Percentiles rank a stretch among this genome's conserved stretches.
These are phyloP conservation scores for Latrodectus elegans DNA, from an alignment of 2,888 invertebrate species.

Conservation along the genomic window DNA sequence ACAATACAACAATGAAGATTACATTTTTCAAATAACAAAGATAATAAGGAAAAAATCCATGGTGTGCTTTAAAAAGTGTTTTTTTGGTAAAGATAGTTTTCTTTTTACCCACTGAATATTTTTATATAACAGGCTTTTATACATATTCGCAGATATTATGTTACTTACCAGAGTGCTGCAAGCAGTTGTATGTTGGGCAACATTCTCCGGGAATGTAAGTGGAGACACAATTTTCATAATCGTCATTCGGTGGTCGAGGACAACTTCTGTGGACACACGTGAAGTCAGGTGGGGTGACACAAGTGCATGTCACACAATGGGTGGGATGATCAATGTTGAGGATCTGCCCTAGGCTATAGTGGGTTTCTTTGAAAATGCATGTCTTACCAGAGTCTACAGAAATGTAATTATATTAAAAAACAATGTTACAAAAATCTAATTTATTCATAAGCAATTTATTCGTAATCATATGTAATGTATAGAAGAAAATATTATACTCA, in stretches of 20 bases:
- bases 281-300: constrained; percentile 65
- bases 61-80: too few species aligned
- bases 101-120: too few species aligned
- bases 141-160: too few species aligned
- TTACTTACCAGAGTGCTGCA: neutral
- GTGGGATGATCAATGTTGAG: constrained; percentile 53
- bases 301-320: constrained; percentile 65
- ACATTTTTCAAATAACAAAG: too few species aligned
- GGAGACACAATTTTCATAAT: constrained; percentile 38
- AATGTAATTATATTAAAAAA: too few species aligned
- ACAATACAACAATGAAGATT: too few species aligned
- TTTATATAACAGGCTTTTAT: too few species aligned
- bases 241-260: constrained; percentile 36
- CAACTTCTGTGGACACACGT: constrained; percentile 65
- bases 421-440: too few species aligned
- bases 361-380: constrained; percentile 27
- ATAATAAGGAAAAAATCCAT: too few species aligned
- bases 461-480: too few species aligned
- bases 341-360: constrained; percentile 36
- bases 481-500: neutral
- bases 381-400: constrained; percentile 23
- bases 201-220: constrained; percentile 28
- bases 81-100: too few species aligned
- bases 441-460: too few species aligned
- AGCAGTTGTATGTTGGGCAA: constrained; percentile 51